Evolutionary conservation across 2,113 vertebrate genomes (phyloP).

Genomic region (Pedetes capensis): DNA sequence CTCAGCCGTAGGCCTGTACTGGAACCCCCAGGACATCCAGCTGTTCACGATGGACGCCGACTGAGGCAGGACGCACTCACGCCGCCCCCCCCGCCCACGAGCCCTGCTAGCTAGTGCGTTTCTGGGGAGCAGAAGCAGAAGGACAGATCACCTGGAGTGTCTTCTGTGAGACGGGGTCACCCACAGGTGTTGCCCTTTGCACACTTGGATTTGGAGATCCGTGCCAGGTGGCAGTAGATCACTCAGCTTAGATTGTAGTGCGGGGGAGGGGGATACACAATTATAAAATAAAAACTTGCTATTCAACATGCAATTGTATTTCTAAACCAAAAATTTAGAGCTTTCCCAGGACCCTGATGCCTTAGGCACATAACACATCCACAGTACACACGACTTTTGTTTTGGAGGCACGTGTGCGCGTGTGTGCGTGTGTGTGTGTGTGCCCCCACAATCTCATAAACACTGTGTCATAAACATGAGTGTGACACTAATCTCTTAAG

Average conservation of each 20-base stretch:
- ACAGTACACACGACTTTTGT: neutral
- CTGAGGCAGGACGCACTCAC: conserved; percentile 75
- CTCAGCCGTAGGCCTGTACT: conserved; percentile 93
- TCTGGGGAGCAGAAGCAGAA: neutral
- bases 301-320: conserved; percentile 67
- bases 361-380: conserved; percentile 58
- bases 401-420: neutral
- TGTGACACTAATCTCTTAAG: neutral
- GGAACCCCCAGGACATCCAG: conserved; percentile 93
- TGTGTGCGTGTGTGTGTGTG: neutral
- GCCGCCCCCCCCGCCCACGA: fast-evolving
- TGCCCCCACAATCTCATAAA: neutral
- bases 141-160: neutral
- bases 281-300: conserved; percentile 70
- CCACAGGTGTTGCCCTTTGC: neutral
- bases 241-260: conserved; percentile 29
- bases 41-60: conserved; percentile 96
- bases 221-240: neutral
- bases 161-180: conserved; percentile 46
- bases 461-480: neutral
- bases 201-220: neutral
- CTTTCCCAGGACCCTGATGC: conserved; percentile 69
- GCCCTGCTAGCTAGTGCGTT: neutral
- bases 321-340: conserved; percentile 73
- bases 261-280: neutral